Evolutionary conservation across 2,888 invertebrate genomes (phyloP), one percentile per base, ranked within the genome.

Genomic region (Drosophila differens): DNA sequence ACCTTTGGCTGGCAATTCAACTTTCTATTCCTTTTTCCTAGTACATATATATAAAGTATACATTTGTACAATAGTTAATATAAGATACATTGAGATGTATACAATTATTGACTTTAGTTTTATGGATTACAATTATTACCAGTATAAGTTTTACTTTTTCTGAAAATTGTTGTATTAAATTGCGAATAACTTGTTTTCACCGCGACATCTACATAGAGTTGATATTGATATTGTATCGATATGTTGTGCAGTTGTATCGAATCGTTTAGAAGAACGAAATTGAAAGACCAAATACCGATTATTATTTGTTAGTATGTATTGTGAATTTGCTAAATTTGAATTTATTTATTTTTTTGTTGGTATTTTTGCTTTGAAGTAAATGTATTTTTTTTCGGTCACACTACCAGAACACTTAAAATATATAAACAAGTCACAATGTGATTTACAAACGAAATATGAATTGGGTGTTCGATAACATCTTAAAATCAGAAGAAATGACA

Each of bases 141-240:
- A 66, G 55, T 44, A 35, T 14, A 52, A 33, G 32, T 59, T 74
- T 67, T 74, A 67, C 76, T 69, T 80, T 76, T 77, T 44, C 44
- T 39, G 58, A 74, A 79, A 76, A 52, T 72, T 67, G 71, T 69
- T 67, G 68, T 44, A 76, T 80, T 64, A 62, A 73, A 74, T 65
- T 74, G 79, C 80, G 73, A 80, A 65, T 76, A 69, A 70, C 74
- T 79, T 79, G 74, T 79, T 80, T 80, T 79, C 80, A 79, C 63
- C 73, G 76, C 69, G 73, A 76, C 69, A 80, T 61, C 57, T 52
- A 44, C 66, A 66, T 57, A 79, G 69, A 32, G 79, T 54, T 70
- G 80, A 55, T 67, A 47, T 32, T n/a, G 1, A 28, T 19, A 19
- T 19, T 19, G 2, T 55, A 79, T 80, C 79, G 80, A 79, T 78